These are phyloP conservation scores for Alitta virens DNA, from an alignment of 2,888 invertebrate species.

Conservation along the genomic window DNA sequence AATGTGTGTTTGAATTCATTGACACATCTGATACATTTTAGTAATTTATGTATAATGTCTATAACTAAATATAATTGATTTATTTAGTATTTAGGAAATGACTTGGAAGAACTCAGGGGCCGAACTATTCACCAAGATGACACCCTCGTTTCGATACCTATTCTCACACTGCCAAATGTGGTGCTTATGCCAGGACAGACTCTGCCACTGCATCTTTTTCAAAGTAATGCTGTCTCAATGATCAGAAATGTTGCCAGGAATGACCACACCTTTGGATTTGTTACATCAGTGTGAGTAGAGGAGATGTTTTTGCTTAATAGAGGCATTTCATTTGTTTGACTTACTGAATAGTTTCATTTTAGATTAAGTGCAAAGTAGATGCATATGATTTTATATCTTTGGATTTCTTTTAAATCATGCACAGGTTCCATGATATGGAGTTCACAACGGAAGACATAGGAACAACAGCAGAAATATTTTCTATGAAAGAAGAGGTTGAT, in stretches of 20 bases:
- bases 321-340: too few relatives aligned
- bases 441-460: conserved; percentile 58
- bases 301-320: too few relatives aligned
- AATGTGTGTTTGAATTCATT: too few relatives aligned
- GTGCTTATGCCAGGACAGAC: conserved; percentile 78
- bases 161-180: conserved; percentile 64
- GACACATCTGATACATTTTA: too few relatives aligned
- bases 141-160: conserved; percentile 59
- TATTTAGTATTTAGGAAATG: conserved; percentile 63
- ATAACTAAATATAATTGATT: too few relatives aligned
- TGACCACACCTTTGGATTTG: conserved; percentile 68
- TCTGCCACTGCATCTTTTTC: conserved; percentile 68
- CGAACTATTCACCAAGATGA: conserved; percentile 66
- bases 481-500: conserved; percentile 61
- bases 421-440: not conserved
- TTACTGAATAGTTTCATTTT: too few relatives aligned
- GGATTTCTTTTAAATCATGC: not conserved
- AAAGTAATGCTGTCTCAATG: conserved; percentile 63
- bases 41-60: too few relatives aligned
- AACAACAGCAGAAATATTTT: conserved; percentile 69
- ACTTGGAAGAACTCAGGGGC: conserved; percentile 66
- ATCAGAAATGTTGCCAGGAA: conserved; percentile 62
- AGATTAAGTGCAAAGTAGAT: too few relatives aligned
- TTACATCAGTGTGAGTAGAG: conserved; percentile 53
- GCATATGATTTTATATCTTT: not conserved